phyloP scores from a whole-genome alignment of 2,113 vertebrate genomes.

The Montifringilla adamsi region DNA sequence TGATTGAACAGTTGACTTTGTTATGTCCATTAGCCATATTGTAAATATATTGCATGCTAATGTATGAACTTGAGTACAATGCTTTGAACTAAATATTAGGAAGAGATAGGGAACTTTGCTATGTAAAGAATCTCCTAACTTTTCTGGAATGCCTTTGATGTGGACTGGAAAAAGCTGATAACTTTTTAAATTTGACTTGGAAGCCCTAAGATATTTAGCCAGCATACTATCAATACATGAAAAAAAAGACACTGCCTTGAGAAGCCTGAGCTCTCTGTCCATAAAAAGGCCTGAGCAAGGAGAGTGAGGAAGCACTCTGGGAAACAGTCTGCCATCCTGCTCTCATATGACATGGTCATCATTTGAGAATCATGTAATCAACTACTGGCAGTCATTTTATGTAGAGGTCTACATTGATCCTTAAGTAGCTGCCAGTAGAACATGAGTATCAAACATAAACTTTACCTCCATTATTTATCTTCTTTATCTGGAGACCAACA shows the following conservation, averaged over 20 bases:
- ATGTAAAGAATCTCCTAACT: background rate
- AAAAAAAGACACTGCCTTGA: background rate
- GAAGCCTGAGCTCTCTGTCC: background rate
- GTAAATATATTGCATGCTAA: background rate
- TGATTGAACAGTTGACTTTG: background rate
- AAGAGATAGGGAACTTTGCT: background rate
- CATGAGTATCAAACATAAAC: background rate
- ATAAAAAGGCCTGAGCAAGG: background rate
- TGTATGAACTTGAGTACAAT: background rate
- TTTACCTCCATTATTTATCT: background rate
- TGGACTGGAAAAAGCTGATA: background rate
- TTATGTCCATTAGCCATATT: background rate
- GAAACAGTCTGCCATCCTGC: background rate
- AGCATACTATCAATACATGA: background rate
- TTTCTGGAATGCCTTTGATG: background rate
- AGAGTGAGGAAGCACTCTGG: background rate
- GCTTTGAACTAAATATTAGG: background rate
- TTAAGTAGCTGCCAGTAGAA: background rate
- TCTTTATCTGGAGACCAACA: background rate
- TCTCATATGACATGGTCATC: background rate
- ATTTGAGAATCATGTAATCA: background rate
- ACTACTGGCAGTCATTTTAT: background rate
- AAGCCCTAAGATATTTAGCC: background rate
- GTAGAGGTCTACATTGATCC: background rate
- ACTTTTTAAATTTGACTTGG: background rate